Percentiles rank a stretch among this genome's conserved stretches.
Evolutionary conservation across 2,888 invertebrate species (phyloP).

Genomic region (Melolontha melolontha): DNA sequence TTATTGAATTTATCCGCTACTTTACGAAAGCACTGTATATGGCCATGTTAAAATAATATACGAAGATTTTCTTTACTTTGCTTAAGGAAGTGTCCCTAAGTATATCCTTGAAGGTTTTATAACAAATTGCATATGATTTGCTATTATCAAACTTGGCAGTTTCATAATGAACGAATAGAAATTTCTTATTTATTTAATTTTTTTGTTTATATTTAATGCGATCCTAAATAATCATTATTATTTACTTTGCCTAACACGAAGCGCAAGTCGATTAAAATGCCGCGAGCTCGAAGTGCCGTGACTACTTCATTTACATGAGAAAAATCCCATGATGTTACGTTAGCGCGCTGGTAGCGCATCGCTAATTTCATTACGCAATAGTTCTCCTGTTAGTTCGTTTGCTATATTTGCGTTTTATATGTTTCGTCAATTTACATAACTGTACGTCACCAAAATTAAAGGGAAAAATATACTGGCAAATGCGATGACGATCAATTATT

Average conservation of each 20-base stretch:
- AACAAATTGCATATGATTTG: too few species aligned
- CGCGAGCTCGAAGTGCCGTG: conserved; percentile 21
- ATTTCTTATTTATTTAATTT: not conserved
- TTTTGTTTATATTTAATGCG: not conserved
- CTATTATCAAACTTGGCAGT: too few species aligned
- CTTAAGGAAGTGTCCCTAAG: too few species aligned
- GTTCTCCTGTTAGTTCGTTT: conserved; percentile 10
- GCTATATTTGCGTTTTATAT: conserved; percentile 13
- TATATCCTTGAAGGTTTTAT: too few species aligned
- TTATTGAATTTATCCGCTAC: too few species aligned
- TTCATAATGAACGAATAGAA: too few species aligned
- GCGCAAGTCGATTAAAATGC: conserved; percentile 30
- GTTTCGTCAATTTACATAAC: not conserved
- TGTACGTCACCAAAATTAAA: not conserved
- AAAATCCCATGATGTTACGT: conserved; percentile 23
- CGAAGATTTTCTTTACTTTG: too few species aligned
- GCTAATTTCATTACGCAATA: conserved; percentile 30
- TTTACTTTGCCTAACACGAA: not conserved
- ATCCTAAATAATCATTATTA: not conserved
- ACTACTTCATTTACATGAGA: conserved; percentile 35
- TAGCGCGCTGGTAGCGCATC: conserved; percentile 7
- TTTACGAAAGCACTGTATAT: too few species aligned
- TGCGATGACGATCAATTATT: not conserved
- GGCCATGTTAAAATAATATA: too few species aligned
- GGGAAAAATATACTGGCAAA: conserved; percentile 3